Base-by-base conservation (phyloP, 2,113 vertebrate species). In the Pelecanus crispus region DNA sequence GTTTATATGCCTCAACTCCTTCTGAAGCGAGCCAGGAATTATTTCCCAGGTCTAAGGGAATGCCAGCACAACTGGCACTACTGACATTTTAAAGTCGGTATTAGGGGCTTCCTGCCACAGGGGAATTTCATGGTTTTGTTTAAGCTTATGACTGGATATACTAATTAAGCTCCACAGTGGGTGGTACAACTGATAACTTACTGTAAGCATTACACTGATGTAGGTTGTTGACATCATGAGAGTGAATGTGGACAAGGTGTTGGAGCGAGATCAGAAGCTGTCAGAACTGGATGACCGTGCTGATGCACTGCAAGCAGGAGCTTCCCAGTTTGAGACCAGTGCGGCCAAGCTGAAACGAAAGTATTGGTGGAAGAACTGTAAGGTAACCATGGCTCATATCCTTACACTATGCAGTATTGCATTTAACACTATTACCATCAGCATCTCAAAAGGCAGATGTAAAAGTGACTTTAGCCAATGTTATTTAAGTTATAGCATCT, bases 161-260 rank as follows among this genome's bases (percentile, higher is more conserved):
- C 47, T 67, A 22, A 0, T 34, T 13, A 2, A 67, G 29, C 45
- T 61, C 15, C 38, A 1, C 36, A 29, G 3, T 4, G 68, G 24
- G 31, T 29, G 22, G 16, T 53, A 53, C 7, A 71, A 6, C 20
- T 7, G n/a, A 9, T 92, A 13, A 77, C 78, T 88, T 13, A 58
- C 16, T 67, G 42, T 29, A 14, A 59, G 29, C 40, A 1, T 9
- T 91, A 24, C 40, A 9, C 53, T n/a, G 28, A 1, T 72, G 9
- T 40, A 99, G 99, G 99, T 99, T 77, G 99, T 99, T 95, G 99
- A 99, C 97, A 99, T 99, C 92, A 99, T 99, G 99, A 97, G 99
- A 22, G 99, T 99, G 81, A 99, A 99, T 1, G 99, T 99, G 96
- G 99, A 99, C 96, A 99, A 99, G 97, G 99, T 99, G 1, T 62